Base-by-base conservation (phyloP, 2,888 invertebrate species). In the Toxonevra muliebris region DNA sequence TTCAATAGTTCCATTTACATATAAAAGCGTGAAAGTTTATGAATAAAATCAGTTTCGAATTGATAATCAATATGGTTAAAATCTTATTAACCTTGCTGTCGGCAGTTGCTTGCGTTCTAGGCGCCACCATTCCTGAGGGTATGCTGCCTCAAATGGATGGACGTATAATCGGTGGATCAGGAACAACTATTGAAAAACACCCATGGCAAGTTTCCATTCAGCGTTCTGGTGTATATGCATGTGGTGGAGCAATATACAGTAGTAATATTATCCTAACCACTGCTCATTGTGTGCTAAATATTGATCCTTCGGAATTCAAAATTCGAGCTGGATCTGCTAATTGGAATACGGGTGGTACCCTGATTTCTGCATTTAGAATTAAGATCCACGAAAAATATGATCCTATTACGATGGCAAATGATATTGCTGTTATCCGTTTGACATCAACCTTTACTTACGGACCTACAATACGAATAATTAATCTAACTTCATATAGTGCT, bases 321-420 rank as follows among this genome's bases (percentile, higher is more conserved):
- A 76, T 90, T 3, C 86, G 89, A 1, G 89, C 86, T 9, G 90
- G 90, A 0, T 88, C 89, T 2, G 85, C 86, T 0, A 84, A 82
- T 57, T 86, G 81, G 73, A 78, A 5, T 69, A 73, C 74, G 4
- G 82, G 80, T 57, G 83, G 83, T n/a, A n/a, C 17, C 40, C 11
- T 69, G 10, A n/a, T 65, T 10, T 13, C 5, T 4, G 80, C 80
- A 81, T 82, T 10, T 48, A 53, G 53, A 12, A 76, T 76, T 69
- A 73, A 15, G 1, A 77, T 74, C 58, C 76, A 80, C 58, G 72
- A 73, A 30, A 78, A 80, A 1, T 90, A 88, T 75, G 84, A 84
- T 30, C 80, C 80, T 55, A 74, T 55, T 41, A 74, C 75, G 0
- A 83, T 87, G 85, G 88, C 88, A 70, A 86, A 86, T 73, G 90